Evolutionary conservation across 2,113 vertebrate genomes (phyloP).

Genomic region (Amazona guildingii): DNA sequence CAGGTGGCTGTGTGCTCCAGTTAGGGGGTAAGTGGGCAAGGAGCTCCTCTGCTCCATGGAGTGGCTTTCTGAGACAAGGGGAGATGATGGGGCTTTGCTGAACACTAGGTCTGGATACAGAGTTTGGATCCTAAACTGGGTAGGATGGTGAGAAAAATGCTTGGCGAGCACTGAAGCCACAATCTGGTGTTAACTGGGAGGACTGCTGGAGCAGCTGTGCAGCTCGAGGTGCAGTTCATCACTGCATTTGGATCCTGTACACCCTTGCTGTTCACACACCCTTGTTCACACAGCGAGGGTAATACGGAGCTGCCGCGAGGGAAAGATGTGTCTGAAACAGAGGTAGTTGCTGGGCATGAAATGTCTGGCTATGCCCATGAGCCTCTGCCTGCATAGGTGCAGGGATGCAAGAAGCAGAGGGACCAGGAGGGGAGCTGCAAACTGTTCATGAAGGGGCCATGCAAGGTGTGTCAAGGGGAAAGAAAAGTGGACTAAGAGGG

Average conservation of each 20-base stretch:
- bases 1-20: background rate
- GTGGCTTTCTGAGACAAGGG: background rate
- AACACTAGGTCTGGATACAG: background rate
- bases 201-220: background rate
- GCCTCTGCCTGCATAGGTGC: background rate
- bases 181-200: background rate
- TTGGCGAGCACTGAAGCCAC: background rate
- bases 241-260: background rate
- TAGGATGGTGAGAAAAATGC: background rate
- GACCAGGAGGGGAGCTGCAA: background rate
- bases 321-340: background rate
- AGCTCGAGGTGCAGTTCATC: background rate
- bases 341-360: background rate
- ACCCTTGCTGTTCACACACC: background rate
- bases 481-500: background rate
- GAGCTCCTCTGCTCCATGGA: background rate
- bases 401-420: background rate
- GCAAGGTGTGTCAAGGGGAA: background rate
- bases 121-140: background rate
- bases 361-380: background rate
- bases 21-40: background rate
- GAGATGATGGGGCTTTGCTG: background rate
- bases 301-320: background rate
- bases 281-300: background rate
- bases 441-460: accelerated